phyloP scores from a whole-genome alignment of 2,113 vertebrate genomes.

The Grus americana region DNA sequence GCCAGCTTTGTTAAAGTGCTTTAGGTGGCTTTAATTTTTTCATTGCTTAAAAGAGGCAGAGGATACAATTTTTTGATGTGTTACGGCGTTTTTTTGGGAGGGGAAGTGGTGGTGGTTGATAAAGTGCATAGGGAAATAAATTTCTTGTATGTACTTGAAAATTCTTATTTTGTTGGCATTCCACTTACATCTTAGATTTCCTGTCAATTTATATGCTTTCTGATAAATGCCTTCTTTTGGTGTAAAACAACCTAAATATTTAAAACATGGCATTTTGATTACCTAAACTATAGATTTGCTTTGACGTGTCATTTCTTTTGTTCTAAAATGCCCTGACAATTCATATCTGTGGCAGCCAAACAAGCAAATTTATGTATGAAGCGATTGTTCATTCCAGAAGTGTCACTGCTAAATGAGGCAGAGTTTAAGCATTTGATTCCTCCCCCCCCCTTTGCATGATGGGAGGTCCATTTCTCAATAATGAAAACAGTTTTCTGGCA shows the following conservation, averaged over 20 bases:
- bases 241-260: constrained; percentile 32
- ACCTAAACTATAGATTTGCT: constrained; percentile 31
- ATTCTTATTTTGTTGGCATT: not conserved
- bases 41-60: not conserved
- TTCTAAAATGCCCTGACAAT: constrained; percentile 34
- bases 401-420: constrained; percentile 45
- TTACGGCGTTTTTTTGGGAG: not conserved
- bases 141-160: not conserved
- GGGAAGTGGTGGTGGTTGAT: not conserved
- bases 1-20: not conserved
- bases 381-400: constrained; percentile 40
- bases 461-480: constrained; percentile 63
- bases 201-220: constrained; percentile 8
- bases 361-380: constrained; percentile 37
- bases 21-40: not conserved
- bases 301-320: constrained; percentile 39
- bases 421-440: constrained; percentile 36
- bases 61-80: not conserved
- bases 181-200: not conserved
- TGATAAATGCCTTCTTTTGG: constrained; percentile 19
- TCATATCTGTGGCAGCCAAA: constrained; percentile 40
- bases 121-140: not conserved
- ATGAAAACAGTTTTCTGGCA: constrained; percentile 53
- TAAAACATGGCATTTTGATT: constrained; percentile 41
- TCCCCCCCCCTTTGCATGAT: not conserved